A percentile compares a stretch with the other conserved stretches of the same genome.
These are phyloP conservation scores for Mormyrops boulengeri DNA, from an alignment of 2,797 vertebrate genomes.

Conservation along the genomic window DNA sequence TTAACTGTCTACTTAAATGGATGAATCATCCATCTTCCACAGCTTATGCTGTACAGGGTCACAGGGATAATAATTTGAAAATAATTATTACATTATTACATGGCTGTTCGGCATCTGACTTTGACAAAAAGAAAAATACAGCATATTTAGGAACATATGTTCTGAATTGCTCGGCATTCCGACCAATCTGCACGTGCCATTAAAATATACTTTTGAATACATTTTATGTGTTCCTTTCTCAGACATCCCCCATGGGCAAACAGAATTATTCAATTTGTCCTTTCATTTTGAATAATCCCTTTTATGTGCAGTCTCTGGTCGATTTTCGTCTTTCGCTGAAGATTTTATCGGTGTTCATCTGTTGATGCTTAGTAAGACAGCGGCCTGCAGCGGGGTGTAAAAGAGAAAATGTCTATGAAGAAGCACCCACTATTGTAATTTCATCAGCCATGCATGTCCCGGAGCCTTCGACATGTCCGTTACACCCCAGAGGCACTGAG, in stretches of 20 bases:
- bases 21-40: not conserved
- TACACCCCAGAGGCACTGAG: not conserved
- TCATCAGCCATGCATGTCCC: not conserved
- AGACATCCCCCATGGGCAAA: slow-evolving; percentile 6
- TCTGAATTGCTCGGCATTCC: not conserved
- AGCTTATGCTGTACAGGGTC: not conserved
- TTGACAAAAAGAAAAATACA: not conserved
- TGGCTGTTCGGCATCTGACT: not conserved
- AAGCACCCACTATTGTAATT: not conserved
- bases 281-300: not conserved
- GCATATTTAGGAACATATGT: slow-evolving; percentile 2
- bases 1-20: not conserved
- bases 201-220: not conserved
- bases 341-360: slow-evolving; percentile 3
- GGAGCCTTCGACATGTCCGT: not conserved
- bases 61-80: not conserved
- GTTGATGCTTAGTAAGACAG: not conserved
- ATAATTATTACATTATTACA: slow-evolving; percentile 2
- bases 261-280: slow-evolving; percentile 3
- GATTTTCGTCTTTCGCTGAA: not conserved
- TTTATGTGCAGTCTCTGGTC: not conserved
- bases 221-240: not conserved
- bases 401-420: not conserved
- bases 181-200: not conserved
- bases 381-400: not conserved